These are phyloP conservation scores for Oryzias melastigma DNA, from an alignment of 2,113 vertebrate genomes.

Conservation along the genomic window DNA sequence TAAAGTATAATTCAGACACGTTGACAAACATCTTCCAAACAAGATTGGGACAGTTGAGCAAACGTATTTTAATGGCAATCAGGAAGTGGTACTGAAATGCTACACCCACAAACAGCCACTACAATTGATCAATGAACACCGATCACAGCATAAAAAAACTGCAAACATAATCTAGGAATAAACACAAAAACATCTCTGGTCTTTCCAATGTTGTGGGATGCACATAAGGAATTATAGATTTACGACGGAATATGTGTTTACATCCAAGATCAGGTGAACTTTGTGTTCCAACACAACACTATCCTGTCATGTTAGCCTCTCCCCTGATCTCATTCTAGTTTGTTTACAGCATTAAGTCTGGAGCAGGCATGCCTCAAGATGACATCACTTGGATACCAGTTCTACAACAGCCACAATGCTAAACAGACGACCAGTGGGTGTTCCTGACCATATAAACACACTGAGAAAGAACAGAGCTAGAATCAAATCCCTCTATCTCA, in stretches of 20 bases:
- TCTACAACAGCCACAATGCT: conserved; percentile 22
- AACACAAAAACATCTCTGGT: no score
- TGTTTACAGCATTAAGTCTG: conserved; percentile 24
- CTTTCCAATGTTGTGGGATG: background rate
- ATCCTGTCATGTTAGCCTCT: conserved; percentile 9
- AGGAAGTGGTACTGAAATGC: conserved; percentile 19
- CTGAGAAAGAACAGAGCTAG: background rate
- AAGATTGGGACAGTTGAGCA: background rate
- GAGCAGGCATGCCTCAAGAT: conserved; percentile 10
- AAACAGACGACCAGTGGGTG: conserved; percentile 12
- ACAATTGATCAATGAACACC: conserved; percentile 16
- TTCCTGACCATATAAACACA: background rate
- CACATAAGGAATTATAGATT: background rate
- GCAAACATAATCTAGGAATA: background rate
- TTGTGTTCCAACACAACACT: background rate
- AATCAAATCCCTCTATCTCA: conserved; percentile 2
- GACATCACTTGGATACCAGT: conserved; percentile 25
- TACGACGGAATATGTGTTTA: no score
- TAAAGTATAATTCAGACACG: no score
- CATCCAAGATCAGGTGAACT: conserved; percentile 2
- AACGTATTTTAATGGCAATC: conserved; percentile 8
- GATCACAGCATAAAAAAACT: background rate
- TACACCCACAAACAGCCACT: conserved; percentile 19
- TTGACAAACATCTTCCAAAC: no score
- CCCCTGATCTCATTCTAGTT: conserved; percentile 5